Conservation (phyloP, 2,113 vertebrate genomes). For the Scomber japonicus region DNA sequence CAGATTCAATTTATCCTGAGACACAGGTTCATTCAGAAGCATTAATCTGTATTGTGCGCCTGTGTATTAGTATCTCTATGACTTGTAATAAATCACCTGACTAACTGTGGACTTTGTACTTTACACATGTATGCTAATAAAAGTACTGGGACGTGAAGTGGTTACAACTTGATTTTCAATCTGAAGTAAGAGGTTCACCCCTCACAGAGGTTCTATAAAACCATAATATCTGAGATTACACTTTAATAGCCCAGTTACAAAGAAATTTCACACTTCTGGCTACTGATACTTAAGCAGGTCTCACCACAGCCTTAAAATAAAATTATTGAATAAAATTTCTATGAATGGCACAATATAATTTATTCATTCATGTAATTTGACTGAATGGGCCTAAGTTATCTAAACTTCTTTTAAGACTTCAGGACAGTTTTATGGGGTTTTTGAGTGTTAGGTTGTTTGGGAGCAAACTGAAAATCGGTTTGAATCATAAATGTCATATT, state of each 20-base stretch:
- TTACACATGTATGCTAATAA: conserved; percentile 7
- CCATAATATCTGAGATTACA: not conserved
- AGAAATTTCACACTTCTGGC: not conserved
- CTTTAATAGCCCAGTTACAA: not conserved
- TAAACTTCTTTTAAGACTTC: not conserved
- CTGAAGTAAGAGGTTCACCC: not conserved
- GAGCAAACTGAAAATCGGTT: not conserved
- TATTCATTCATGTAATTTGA: not conserved
- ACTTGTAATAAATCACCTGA: not conserved
- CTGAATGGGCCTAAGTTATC: not conserved
- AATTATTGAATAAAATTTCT: not conserved
- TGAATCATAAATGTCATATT: not conserved
- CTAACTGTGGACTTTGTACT: conserved; percentile 43
- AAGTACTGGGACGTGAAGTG: not conserved
- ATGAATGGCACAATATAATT: not conserved
- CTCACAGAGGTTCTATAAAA: not conserved
- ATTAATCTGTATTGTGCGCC: not conserved
- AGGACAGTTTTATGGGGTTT: not conserved
- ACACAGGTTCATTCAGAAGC: not conserved
- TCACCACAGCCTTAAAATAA: not conserved
- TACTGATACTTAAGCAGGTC: too few relatives aligned
- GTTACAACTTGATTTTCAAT: not conserved
- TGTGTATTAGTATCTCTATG: not conserved
- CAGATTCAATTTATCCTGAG: not conserved
- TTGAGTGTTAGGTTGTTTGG: not conserved